Conservation (phyloP, 2,797 vertebrate species). For the Phoeniculus purpureus region DNA sequence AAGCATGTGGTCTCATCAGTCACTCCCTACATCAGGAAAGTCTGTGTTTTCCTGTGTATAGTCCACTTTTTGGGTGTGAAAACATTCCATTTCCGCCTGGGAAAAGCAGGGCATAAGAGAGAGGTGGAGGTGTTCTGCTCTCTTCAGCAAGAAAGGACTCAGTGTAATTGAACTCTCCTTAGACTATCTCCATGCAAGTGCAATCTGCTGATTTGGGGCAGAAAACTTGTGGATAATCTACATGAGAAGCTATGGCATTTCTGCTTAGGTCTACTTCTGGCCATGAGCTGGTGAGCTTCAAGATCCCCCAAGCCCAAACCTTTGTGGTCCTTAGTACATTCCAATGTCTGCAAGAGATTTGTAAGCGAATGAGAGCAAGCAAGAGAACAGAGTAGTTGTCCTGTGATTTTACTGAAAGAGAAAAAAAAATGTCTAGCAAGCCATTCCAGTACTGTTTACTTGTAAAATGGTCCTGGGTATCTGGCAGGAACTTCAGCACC, state of each 20-base stretch:
- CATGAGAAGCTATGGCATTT: not conserved
- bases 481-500: not conserved
- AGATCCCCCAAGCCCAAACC: not conserved
- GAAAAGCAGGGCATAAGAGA: not conserved
- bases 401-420: not conserved
- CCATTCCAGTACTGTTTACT: not conserved
- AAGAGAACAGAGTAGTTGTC: not conserved
- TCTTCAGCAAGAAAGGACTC: not conserved
- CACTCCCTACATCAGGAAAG: not conserved
- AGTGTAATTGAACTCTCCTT: not conserved
- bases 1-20: not conserved
- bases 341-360: accelerated
- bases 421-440: not conserved
- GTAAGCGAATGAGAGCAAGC: not conserved
- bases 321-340: not conserved
- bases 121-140: not conserved
- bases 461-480: not conserved
- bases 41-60: not conserved
- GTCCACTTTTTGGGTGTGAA: not conserved
- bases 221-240: not conserved
- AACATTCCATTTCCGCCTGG: not conserved
- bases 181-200: not conserved
- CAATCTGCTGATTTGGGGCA: not conserved
- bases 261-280: not conserved
- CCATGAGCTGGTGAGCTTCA: not conserved